Evolutionary conservation across 2,113 vertebrate genomes (phyloP).

Genomic region (Phyllostomus hastatus): DNA sequence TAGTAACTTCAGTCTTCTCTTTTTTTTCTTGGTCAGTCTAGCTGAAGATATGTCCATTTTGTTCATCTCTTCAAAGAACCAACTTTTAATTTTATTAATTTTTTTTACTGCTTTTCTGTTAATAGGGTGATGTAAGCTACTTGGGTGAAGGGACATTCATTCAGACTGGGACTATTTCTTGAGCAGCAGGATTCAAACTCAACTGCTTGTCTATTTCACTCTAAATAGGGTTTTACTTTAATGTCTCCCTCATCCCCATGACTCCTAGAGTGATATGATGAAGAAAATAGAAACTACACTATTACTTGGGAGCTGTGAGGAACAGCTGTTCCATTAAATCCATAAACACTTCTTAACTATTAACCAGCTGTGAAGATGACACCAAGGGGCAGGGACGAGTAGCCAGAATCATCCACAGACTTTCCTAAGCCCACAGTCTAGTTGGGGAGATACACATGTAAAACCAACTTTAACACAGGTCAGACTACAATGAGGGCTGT

Average conservation of each 20-base stretch:
- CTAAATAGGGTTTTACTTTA: background rate
- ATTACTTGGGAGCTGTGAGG: background rate
- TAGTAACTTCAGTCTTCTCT: background rate
- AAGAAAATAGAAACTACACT: background rate
- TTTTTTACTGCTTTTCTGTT: background rate
- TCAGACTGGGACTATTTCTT: background rate
- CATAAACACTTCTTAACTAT: slow-evolving; percentile 6
- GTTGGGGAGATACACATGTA: background rate
- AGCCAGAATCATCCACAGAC: background rate
- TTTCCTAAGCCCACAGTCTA: background rate
- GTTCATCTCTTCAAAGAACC: background rate
- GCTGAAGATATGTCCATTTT: slow-evolving; percentile 8
- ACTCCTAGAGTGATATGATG: background rate
- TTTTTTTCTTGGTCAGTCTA: background rate
- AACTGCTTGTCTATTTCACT: background rate
- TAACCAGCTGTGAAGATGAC: background rate
- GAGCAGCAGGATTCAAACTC: slow-evolving; percentile 14
- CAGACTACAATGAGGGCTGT: background rate
- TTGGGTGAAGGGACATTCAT: background rate
- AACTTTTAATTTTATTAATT: background rate
- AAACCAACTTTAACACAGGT: background rate
- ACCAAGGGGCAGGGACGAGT: background rate
- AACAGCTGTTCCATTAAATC: background rate
- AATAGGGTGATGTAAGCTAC: background rate
- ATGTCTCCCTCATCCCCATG: background rate